Evolutionary conservation across 2,888 invertebrate species (phyloP).

Genomic region (Parnassius orleans): DNA sequence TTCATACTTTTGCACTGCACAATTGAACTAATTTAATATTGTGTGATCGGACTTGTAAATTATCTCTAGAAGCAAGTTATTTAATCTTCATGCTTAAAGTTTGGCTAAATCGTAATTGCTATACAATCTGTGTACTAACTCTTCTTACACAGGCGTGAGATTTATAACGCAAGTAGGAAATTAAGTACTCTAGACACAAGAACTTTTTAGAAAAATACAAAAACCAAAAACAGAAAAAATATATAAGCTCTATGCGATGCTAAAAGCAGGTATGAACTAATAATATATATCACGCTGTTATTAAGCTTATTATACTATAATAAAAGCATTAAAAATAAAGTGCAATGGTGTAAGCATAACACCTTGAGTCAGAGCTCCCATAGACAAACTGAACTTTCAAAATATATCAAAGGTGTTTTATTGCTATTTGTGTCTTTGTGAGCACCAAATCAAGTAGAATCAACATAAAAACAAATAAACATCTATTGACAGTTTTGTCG

Average conservation of each 20-base stretch:
- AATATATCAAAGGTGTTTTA: conserved; percentile 8
- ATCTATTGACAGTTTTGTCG: conserved; percentile 25
- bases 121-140: background rate
- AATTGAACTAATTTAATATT: conserved; percentile 18
- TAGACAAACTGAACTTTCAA: conserved; percentile 13
- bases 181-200: conserved; percentile 45
- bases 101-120: conserved; percentile 1
- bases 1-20: conserved; percentile 33
- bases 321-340: conserved; percentile 54
- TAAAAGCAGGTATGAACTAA: conserved; percentile 52
- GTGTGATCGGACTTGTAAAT: conserved; percentile 17
- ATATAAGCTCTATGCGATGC: conserved; percentile 62
- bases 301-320: conserved; percentile 57
- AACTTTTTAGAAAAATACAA: conserved; percentile 41
- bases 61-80: conserved; percentile 5
- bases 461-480: conserved; percentile 35
- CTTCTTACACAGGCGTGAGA: background rate
- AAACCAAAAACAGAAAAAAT: conserved; percentile 32
- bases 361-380: conserved; percentile 37
- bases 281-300: conserved; percentile 49
- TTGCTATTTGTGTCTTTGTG: conserved; percentile 27
- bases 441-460: conserved; percentile 30
- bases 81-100: background rate
- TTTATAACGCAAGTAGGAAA: conserved; percentile 30
- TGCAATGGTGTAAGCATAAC: conserved; percentile 55